Percentiles rank a stretch among this genome's conserved stretches.
phyloP scores from a whole-genome alignment of 2,797 vertebrate species.

The Prionace glauca region DNA sequence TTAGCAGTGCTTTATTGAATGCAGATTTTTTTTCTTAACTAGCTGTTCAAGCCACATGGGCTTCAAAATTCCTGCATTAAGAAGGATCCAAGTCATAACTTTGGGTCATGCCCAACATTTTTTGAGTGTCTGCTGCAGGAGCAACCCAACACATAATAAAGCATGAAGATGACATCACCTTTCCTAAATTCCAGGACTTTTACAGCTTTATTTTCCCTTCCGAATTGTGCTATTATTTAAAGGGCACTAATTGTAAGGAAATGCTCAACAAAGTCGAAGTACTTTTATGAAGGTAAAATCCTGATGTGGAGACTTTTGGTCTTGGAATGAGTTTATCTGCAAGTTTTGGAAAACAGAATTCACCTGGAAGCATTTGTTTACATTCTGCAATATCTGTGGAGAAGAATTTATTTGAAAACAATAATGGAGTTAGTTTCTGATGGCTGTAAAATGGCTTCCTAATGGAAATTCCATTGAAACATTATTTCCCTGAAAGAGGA shows the following conservation, averaged over 20 bases:
- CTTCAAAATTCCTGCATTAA: background rate
- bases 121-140: background rate
- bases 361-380: background rate
- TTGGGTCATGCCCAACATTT: background rate
- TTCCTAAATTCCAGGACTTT: background rate
- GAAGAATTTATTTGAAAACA: background rate
- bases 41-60: background rate
- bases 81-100: background rate
- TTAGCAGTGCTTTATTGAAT: background rate
- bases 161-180: background rate
- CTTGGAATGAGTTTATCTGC: background rate
- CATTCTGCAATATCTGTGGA: background rate
- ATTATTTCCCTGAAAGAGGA: background rate
- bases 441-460: background rate
- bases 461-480: background rate
- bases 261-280: background rate
- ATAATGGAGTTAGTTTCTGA: background rate
- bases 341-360: background rate
- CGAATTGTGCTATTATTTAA: too few relatives aligned
- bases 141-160: background rate
- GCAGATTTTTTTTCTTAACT: background rate
- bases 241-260: background rate
- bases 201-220: background rate
- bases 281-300: background rate
- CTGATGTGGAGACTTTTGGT: background rate